Conservation (phyloP, 2,113 vertebrate species). For the human region DNA sequence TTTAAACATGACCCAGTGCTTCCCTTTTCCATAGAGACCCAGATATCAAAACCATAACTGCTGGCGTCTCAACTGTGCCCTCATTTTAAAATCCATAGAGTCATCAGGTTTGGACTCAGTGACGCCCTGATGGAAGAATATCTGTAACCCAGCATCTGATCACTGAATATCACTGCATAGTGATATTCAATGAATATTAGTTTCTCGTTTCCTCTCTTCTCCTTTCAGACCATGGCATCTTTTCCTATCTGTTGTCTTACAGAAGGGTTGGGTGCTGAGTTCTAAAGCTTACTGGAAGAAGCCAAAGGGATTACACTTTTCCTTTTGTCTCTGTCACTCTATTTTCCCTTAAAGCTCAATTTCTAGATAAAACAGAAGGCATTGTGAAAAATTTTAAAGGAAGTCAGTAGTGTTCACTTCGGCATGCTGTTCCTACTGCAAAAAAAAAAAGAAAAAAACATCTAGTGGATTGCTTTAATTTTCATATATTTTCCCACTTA, state of each 20-base stretch:
- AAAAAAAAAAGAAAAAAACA: neutral
- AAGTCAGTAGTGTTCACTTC: neutral
- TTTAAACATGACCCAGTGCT: neutral
- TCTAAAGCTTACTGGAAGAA: neutral
- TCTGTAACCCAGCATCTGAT: neutral
- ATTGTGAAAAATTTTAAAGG: neutral
- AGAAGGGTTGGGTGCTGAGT: neutral
- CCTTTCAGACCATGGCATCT: too few relatives aligned
- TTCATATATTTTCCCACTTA: neutral
- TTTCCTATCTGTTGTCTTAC: neutral
- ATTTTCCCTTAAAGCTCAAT: neutral
- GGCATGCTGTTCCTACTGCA: neutral
- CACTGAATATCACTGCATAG: too few relatives aligned
- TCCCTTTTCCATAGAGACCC: neutral
- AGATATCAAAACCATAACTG: neutral
- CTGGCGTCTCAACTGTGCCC: neutral
- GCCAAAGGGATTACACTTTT: neutral
- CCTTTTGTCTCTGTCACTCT: neutral
- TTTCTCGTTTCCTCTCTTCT: too few relatives aligned
- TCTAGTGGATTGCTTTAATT: neutral
- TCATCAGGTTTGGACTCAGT: neutral
- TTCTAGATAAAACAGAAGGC: neutral
- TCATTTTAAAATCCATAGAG: neutral
- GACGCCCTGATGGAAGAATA: neutral
- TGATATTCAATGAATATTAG: neutral